Evolutionary conservation across 2,113 vertebrate genomes (phyloP).

Genomic region (Eleginops maclovinus): DNA sequence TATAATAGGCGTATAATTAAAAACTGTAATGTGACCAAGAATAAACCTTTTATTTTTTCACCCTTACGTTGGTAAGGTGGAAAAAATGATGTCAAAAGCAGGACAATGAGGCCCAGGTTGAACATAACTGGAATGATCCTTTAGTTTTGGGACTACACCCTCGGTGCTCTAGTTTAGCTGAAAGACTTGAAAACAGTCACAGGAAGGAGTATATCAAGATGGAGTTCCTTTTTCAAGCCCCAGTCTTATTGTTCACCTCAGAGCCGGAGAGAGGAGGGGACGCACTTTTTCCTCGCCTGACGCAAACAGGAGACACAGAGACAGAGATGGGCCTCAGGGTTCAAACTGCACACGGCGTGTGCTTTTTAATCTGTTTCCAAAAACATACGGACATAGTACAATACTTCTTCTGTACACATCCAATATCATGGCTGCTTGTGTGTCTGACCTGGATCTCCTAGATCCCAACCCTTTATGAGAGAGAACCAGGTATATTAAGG

Average conservation of each 20-base stretch:
- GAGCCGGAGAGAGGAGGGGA: conserved; percentile 69
- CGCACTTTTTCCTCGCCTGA: conserved; percentile 61
- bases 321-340: conserved; percentile 41
- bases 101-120: conserved; percentile 48
- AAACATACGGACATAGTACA: neutral
- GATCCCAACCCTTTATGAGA: neutral
- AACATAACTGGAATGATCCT: conserved; percentile 66
- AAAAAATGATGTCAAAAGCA: conserved; percentile 33
- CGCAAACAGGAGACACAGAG: conserved; percentile 64
- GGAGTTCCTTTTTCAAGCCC: conserved; percentile 88
- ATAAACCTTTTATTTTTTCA: neutral
- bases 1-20: neutral
- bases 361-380: conserved; percentile 33
- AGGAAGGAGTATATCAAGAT: conserved; percentile 90
- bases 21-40: neutral
- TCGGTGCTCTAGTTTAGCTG: conserved; percentile 56
- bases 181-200: conserved; percentile 88
- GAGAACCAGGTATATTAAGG: neutral
- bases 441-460: conserved; percentile 15
- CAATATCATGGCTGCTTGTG: conserved; percentile 1
- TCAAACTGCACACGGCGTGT: conserved; percentile 5
- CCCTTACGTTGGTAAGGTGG: no score
- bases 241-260: conserved; percentile 87
- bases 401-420: conserved; percentile 15
- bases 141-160: conserved; percentile 76